A percentile compares a stretch with the other conserved stretches of the same genome.
Conservation (phyloP, 2,797 vertebrate species). For the Nothura maculosa region DNA sequence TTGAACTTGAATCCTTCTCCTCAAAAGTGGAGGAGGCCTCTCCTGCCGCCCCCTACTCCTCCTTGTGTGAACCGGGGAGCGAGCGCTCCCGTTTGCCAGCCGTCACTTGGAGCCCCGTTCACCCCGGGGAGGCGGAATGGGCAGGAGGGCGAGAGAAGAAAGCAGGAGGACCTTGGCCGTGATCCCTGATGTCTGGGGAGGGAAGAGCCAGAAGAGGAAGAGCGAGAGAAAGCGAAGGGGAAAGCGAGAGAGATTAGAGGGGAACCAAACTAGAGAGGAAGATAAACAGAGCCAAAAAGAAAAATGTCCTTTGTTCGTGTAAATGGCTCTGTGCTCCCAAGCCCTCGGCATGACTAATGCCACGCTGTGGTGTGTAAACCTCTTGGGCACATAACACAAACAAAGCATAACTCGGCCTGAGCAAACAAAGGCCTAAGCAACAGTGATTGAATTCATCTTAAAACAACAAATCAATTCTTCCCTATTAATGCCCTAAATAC, state of each 20-base stretch:
- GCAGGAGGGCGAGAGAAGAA: not conserved
- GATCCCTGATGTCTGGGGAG: slow-evolving; percentile 25
- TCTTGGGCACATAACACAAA: slow-evolving; percentile 76
- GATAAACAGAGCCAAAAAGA: slow-evolving; percentile 71
- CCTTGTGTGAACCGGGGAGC: not conserved
- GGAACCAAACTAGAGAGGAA: slow-evolving; percentile 71
- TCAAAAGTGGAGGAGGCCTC: not conserved
- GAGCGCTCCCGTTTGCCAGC: not conserved
- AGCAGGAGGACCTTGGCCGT: slow-evolving; percentile 7
- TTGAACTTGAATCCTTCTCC: not conserved
- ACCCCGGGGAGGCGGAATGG: not conserved
- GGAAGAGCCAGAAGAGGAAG: not conserved
- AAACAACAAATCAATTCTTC: slow-evolving; percentile 79
- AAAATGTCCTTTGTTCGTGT: slow-evolving; percentile 57
- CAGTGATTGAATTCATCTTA: slow-evolving; percentile 78
- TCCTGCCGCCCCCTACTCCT: not conserved
- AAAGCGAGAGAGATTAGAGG: slow-evolving; percentile 65
- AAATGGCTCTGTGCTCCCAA: slow-evolving; percentile 56
- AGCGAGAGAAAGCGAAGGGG: not conserved
- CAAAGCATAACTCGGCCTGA: slow-evolving; percentile 76
- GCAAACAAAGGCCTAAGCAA: slow-evolving; percentile 74
- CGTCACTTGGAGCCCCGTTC: slow-evolving; percentile 2
- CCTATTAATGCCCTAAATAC: slow-evolving; percentile 76
- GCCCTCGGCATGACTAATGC: slow-evolving; percentile 68
- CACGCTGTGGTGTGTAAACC: slow-evolving; percentile 58